Percentiles rank a stretch among this genome's conserved stretches.
Evolutionary conservation across 2,797 vertebrate genomes (phyloP).

Genomic region (Crocidura indochinensis): DNA sequence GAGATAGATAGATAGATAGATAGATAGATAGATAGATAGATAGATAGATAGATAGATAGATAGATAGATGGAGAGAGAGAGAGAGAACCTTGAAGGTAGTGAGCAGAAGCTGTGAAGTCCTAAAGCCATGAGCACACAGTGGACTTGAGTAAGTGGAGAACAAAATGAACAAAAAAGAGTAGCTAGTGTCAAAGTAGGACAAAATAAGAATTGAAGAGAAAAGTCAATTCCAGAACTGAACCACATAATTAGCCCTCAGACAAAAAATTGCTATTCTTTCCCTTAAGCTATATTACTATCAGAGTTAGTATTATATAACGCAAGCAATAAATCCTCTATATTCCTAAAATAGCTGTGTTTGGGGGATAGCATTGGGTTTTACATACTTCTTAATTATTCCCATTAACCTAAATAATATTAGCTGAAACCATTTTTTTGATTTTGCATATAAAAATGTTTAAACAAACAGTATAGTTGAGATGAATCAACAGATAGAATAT

Average conservation of each 20-base stretch:
- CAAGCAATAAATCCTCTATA: not conserved
- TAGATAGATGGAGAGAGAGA: not conserved
- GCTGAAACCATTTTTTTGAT: not conserved
- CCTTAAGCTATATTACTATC: not conserved
- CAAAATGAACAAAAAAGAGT: not conserved
- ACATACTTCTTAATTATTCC: not conserved
- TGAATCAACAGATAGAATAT: not conserved
- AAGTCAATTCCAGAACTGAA: not conserved
- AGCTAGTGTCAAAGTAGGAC: not conserved
- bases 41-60: not conserved
- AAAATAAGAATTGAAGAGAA: conserved; percentile 11
- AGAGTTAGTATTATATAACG: not conserved
- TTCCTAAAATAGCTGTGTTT: not conserved
- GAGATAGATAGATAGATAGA: not conserved
- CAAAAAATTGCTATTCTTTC: not conserved
- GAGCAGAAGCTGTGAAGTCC: not conserved
- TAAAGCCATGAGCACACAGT: not conserved
- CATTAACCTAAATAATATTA: not conserved
- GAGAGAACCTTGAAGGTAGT: not conserved
- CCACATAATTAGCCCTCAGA: not conserved
- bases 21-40: not conserved
- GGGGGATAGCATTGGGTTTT: conserved; percentile 24
- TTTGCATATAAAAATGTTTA: conserved; percentile 6
- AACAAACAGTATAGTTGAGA: not conserved
- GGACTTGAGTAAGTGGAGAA: not conserved